A percentile compares a stretch with the other conserved stretches of the same genome.
Conservation (phyloP, 2,888 invertebrate species). For the Kuschelorhynchus macadamiae region DNA sequence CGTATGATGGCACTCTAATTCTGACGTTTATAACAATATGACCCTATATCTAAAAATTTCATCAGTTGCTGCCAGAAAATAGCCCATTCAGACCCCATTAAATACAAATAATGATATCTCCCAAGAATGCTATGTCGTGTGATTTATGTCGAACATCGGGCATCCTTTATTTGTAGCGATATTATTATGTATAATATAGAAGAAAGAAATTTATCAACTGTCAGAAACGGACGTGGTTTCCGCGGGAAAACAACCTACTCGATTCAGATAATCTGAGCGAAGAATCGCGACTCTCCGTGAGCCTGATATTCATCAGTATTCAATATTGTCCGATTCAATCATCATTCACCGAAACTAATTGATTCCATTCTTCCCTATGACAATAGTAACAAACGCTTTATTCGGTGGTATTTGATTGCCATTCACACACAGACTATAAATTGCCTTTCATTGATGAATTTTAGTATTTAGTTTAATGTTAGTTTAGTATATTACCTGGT, state of each 20-base stretch:
- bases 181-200: conserved; percentile 55
- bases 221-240: conserved; percentile 54
- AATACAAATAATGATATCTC: conserved; percentile 53
- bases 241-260: conserved; percentile 57
- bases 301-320: conserved; percentile 63
- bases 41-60: conserved; percentile 40
- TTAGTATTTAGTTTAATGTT: not conserved
- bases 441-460: conserved; percentile 19
- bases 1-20: too few species aligned
- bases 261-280: conserved; percentile 60
- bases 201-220: conserved; percentile 58
- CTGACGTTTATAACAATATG: not conserved
- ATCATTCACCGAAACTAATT: conserved; percentile 65
- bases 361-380: conserved; percentile 63
- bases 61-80: conserved; percentile 17
- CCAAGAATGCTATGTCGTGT: conserved; percentile 54
- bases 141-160: conserved; percentile 55
- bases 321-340: conserved; percentile 61
- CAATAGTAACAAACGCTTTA: conserved; percentile 54
- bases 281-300: conserved; percentile 61
- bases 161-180: conserved; percentile 55
- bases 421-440: conserved; percentile 20
- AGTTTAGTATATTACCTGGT: too few species aligned
- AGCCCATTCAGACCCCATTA: conserved; percentile 44
- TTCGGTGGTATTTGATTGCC: conserved; percentile 25